Evolutionary conservation across 2,113 vertebrate genomes (phyloP), one percentile per base, ranked within the genome.

Genomic region (Rhizomys pruinosus): DNA sequence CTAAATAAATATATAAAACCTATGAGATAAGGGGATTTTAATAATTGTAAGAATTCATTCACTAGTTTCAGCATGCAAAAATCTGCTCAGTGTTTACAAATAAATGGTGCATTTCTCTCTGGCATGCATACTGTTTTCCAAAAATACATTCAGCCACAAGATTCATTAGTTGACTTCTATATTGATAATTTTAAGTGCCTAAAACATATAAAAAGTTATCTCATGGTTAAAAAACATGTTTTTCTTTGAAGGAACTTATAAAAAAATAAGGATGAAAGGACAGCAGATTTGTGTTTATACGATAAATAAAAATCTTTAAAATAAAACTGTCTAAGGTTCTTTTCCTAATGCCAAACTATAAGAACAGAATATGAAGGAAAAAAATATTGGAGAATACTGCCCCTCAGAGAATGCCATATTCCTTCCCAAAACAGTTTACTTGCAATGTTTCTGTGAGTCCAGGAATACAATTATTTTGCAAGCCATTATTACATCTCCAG

Each of bases 191-290:
- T 97, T 96, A 97, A 97, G 96, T 92, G 95, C 52, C 95, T 77
- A 97, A 96, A 95, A 97, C 96, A 87, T 78, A 96, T 97, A 96
- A 97, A 97, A 95, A 91, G 90, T 97, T 95, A 96, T 92, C 79
- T 92, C 93, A 96, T 89, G 92, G 96, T 97, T 97, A 96, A 97
- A 96, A 96, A 87, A 68, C 93, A 94, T 96, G 96, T 97, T 96
- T 93, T 95, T 86, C 96, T 96, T 96, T 96, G 82, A 96, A 97
- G 91, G 89, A 42, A 86, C 79, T 95, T 94, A 89, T 93, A 95
- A 97, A 97, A 97, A 93, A 97, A 87, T 97, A 93, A 96, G 92
- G 72, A 96, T 85, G 66, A 95, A 97, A 95, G 76, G 92, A 95
- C 63, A 94, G 59, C 92, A 29, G 89, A 93, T 93, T 92, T 80